phyloP scores from a whole-genome alignment of 2,797 vertebrate genomes.

The Atherinosoma microstoma region DNA sequence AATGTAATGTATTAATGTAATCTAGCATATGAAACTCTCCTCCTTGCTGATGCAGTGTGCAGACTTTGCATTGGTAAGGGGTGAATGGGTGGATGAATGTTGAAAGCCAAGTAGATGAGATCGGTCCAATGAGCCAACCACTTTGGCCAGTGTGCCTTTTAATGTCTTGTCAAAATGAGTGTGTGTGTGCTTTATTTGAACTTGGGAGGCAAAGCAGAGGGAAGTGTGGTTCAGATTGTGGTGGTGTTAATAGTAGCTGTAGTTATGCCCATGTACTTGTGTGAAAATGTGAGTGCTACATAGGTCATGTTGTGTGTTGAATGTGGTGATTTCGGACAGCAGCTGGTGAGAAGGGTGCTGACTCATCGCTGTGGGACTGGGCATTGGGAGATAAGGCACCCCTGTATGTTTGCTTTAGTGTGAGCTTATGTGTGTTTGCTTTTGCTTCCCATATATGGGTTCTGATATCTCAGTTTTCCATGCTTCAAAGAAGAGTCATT shows the following conservation, averaged over 20 bases:
- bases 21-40: neutral
- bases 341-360: constrained; percentile 74
- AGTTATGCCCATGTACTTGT: constrained; percentile 5
- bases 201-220: constrained; percentile 5
- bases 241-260: constrained; percentile 1
- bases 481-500: constrained; percentile 28
- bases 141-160: constrained; percentile 37
- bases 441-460: constrained; percentile 5
- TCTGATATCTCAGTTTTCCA: constrained; percentile 16
- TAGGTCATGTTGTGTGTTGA: constrained; percentile 2
- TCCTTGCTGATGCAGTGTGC: neutral
- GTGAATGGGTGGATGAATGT: constrained; percentile 4
- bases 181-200: constrained; percentile 4
- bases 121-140: constrained; percentile 32
- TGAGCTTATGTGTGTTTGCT: neutral
- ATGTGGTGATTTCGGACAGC: constrained; percentile 66
- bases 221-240: constrained; percentile 4
- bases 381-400: constrained; percentile 55
- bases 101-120: constrained; percentile 39
- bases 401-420: constrained; percentile 40
- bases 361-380: constrained; percentile 70
- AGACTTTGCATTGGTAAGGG: neutral
- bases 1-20: too few species aligned
- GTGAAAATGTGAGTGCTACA: neutral
- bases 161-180: constrained; percentile 24